Evolutionary conservation across 2,113 vertebrate genomes (phyloP).

Genomic region (Xyrauchen texanus): DNA sequence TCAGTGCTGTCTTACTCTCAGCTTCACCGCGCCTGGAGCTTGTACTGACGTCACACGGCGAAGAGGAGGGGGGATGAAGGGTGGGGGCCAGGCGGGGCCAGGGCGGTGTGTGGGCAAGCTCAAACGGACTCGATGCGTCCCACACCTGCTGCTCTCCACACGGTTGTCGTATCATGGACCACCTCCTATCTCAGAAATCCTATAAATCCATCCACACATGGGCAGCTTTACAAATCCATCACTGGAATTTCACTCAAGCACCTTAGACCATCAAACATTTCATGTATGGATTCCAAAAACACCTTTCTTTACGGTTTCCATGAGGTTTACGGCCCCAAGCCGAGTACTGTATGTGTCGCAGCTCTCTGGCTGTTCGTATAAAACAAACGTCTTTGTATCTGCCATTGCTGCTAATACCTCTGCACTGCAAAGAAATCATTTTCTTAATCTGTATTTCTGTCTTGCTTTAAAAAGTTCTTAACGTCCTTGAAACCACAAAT

Average conservation of each 20-base stretch:
- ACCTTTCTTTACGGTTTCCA: background rate
- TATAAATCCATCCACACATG: background rate
- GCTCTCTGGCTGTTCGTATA: too few relatives aligned
- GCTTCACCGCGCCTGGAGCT: constrained; percentile 81
- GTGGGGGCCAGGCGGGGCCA: constrained; percentile 7
- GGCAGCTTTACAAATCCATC: background rate
- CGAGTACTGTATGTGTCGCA: too few relatives aligned
- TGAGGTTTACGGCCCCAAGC: background rate
- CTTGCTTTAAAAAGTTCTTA: too few relatives aligned
- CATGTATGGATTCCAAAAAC: background rate
- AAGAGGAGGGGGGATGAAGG: constrained; percentile 24
- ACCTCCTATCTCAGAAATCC: constrained; percentile 25
- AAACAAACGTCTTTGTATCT: too few relatives aligned
- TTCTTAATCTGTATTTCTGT: too few relatives aligned
- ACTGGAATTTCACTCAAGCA: background rate
- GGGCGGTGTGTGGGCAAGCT: constrained; percentile 23
- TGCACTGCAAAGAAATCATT: too few relatives aligned
- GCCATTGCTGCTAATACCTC: too few relatives aligned
- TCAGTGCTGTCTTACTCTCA: constrained; percentile 52
- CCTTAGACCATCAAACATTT: background rate
- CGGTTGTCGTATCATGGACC: constrained; percentile 39
- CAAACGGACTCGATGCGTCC: background rate
- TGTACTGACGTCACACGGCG: constrained; percentile 78
- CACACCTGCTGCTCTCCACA: constrained; percentile 71
- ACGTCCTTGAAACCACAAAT: too few relatives aligned